These are phyloP conservation scores for Stratiomys singularior DNA, from an alignment of 2,888 invertebrate genomes.

Conservation along the genomic window DNA sequence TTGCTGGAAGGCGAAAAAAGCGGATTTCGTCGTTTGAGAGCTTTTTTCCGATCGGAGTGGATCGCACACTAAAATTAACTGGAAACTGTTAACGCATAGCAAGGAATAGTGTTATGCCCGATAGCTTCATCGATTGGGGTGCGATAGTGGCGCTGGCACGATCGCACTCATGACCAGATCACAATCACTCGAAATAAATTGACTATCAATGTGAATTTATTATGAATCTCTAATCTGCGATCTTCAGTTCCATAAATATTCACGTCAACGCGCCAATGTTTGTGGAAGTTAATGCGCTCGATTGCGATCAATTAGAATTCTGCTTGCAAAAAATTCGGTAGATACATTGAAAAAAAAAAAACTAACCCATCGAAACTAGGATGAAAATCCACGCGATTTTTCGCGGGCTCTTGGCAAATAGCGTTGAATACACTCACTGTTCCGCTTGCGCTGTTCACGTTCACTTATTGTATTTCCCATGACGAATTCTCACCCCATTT, in stretches of 20 bases:
- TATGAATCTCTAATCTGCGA: neutral
- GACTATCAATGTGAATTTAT: conserved; percentile 22
- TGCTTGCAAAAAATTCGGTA: too few species aligned
- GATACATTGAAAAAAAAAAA: too few species aligned
- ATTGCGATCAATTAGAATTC: neutral
- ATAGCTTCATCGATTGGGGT: neutral
- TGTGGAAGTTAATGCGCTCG: neutral
- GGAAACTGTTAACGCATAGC: neutral
- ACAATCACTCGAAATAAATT: conserved; percentile 12
- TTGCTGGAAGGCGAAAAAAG: neutral
- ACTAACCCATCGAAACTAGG: too few species aligned
- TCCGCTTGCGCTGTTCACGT: too few species aligned
- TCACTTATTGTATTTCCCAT: neutral
- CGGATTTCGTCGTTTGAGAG: too few species aligned
- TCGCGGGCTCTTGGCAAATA: too few species aligned
- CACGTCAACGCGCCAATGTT: neutral
- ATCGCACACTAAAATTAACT: conserved; percentile 4
- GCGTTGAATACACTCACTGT: too few species aligned
- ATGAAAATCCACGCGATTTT: too few species aligned
- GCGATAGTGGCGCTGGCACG: neutral
- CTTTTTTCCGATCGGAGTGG: conserved; percentile 16
- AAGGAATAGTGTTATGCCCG: neutral
- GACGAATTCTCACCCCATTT: neutral
- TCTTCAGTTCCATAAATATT: neutral
- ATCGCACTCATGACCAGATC: neutral